These are phyloP conservation scores for Hylyphantes graminicola DNA, from an alignment of 1,140 invertebrate species.

Conservation along the genomic window DNA sequence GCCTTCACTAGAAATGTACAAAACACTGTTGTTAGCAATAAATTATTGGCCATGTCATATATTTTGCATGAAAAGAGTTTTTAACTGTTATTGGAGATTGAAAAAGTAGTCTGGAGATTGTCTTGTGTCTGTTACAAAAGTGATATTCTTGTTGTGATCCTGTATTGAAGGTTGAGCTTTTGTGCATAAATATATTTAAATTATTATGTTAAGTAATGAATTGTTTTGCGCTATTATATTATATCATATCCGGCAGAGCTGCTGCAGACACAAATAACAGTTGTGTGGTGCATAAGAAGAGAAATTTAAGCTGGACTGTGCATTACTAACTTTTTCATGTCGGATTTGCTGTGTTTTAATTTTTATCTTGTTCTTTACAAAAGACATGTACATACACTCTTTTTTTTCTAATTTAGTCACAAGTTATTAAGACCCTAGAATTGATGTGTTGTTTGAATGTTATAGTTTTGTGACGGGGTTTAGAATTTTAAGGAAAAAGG, in stretches of 20 bases:
- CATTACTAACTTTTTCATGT: slow-evolving; percentile 56
- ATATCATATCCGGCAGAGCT: slow-evolving; percentile 52
- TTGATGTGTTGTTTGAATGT: too few species aligned
- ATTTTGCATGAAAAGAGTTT: slow-evolving; percentile 57
- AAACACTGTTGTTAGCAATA: slow-evolving; percentile 37
- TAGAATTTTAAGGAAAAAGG: too few species aligned
- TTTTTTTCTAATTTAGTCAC: background rate
- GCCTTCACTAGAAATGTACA: slow-evolving; percentile 36
- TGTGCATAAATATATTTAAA: slow-evolving; percentile 60
- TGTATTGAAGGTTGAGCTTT: slow-evolving; percentile 55
- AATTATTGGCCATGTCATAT: slow-evolving; percentile 39
- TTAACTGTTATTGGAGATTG: slow-evolving; percentile 54
- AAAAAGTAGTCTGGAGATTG: slow-evolving; percentile 1
- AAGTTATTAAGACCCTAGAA: too few species aligned
- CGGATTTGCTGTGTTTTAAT: slow-evolving; percentile 59
- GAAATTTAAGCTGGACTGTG: slow-evolving; percentile 55
- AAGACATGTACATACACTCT: slow-evolving; percentile 55
- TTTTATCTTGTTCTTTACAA: slow-evolving; percentile 60
- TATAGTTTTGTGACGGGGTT: too few species aligned
- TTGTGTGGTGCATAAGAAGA: slow-evolving; percentile 37
- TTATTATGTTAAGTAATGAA: slow-evolving; percentile 51
- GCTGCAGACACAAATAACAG: slow-evolving; percentile 16
- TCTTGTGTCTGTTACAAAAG: slow-evolving; percentile 29
- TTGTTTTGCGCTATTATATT: slow-evolving; percentile 51
- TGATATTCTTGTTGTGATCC: slow-evolving; percentile 58